phyloP scores from a whole-genome alignment of 1,140 invertebrate species.

The Lepidurus couesii region DNA sequence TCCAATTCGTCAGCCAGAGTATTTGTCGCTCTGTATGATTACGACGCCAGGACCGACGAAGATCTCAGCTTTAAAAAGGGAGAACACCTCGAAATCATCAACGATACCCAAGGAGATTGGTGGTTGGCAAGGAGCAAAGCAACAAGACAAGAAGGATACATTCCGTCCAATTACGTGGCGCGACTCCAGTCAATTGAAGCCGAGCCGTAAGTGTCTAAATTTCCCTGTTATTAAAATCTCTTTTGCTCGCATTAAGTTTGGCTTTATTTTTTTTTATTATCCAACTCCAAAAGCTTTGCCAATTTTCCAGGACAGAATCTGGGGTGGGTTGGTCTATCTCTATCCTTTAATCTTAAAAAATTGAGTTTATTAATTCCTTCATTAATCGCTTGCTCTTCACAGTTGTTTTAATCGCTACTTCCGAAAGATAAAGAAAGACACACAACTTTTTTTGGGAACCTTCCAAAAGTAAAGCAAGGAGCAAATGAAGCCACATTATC shows the following conservation, averaged over 20 bases:
- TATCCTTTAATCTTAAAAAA: too few relatives aligned
- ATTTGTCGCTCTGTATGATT: conserved; percentile 97
- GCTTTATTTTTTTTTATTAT: not conserved
- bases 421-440: too few relatives aligned
- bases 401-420: too few relatives aligned
- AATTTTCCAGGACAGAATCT: too few relatives aligned
- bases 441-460: too few relatives aligned
- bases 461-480: too few relatives aligned
- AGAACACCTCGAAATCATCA: conserved; percentile 95
- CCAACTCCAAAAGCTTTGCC: not conserved
- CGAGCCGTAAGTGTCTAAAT: conserved; percentile 79
- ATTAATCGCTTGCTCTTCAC: too few relatives aligned
- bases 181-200: conserved; percentile 98
- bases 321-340: too few relatives aligned
- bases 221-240: conserved; percentile 40
- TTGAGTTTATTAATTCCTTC: too few relatives aligned
- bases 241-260: not conserved
- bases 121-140: conserved; percentile 95
- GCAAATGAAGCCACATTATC: too few relatives aligned
- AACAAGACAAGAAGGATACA: conserved; percentile 93
- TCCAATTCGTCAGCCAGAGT: conserved; percentile 57
- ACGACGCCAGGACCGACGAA: conserved; percentile 97
- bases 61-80: conserved; percentile 97
- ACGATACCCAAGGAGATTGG: conserved; percentile 98
- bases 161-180: conserved; percentile 99